Percentiles rank a stretch among this genome's conserved stretches.
phyloP scores from a whole-genome alignment of 2,113 vertebrate species.

The Redunca redunca region DNA sequence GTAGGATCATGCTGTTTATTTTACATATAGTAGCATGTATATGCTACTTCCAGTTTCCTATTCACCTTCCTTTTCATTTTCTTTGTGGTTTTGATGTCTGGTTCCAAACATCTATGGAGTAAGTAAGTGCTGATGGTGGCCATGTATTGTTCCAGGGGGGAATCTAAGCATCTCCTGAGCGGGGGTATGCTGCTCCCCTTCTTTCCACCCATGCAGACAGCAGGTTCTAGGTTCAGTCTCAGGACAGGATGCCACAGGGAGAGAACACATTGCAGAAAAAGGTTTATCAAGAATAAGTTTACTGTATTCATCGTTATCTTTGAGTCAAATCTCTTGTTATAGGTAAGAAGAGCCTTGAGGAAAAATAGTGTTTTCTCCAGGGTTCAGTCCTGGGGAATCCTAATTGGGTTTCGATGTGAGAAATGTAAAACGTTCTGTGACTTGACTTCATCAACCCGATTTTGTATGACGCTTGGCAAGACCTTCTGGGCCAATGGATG shows the following conservation, averaged over 20 bases:
- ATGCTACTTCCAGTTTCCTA: background rate
- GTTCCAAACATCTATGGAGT: background rate
- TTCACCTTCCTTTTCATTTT: background rate
- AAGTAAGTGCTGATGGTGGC: background rate
- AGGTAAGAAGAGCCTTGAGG: background rate
- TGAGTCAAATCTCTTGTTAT: background rate
- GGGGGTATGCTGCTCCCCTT: background rate
- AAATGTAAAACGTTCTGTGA: background rate
- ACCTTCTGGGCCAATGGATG: background rate
- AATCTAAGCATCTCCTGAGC: background rate
- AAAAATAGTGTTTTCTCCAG: background rate
- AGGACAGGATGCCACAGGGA: background rate
- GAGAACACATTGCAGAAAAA: background rate
- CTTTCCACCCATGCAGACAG: background rate
- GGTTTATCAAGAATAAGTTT: background rate
- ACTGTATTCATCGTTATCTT: background rate
- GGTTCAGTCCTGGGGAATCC: background rate
- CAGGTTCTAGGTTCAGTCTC: background rate
- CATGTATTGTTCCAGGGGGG: background rate
- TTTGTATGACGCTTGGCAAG: background rate
- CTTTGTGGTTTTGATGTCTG: background rate
- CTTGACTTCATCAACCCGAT: background rate
- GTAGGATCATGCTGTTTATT: background rate
- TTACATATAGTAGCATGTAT: background rate
- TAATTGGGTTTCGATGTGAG: background rate